phyloP scores from a whole-genome alignment of 2,113 vertebrate species.

The Marmota flaviventris region DNA sequence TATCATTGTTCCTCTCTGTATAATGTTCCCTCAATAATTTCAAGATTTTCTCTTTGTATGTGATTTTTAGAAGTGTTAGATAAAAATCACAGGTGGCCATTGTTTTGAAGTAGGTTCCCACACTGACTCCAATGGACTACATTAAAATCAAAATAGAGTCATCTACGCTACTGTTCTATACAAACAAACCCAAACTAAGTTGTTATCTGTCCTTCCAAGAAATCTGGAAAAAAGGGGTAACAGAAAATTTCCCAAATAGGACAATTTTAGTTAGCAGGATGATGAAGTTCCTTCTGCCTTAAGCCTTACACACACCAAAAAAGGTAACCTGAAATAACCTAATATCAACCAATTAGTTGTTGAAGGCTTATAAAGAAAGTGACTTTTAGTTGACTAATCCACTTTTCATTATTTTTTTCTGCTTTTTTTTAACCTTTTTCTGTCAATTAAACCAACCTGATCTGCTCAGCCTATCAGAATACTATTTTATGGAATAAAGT shows the following conservation, averaged over 20 bases:
- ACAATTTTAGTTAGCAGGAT: background rate
- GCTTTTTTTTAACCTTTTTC: background rate
- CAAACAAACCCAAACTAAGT: background rate
- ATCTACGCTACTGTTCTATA: background rate
- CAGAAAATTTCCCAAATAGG: background rate
- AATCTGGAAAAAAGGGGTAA: background rate
- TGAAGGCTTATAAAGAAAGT: background rate
- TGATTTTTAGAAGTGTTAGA: background rate
- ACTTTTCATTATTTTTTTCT: background rate
- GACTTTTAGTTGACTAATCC: background rate
- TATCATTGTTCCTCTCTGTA: background rate
- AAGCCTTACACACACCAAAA: background rate
- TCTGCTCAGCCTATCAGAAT: background rate
- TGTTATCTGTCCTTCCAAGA: background rate
- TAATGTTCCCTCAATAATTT: background rate
- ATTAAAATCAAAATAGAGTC: background rate
- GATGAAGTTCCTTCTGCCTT: background rate
- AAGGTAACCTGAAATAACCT: background rate
- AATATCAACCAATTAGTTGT: background rate
- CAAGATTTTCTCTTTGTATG: background rate
- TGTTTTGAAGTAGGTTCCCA: background rate
- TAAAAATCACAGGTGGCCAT: background rate
- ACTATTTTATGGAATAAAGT: background rate
- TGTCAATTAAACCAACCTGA: background rate
- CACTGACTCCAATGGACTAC: background rate